These are phyloP conservation scores for Eulemur macaco DNA, from an alignment of 2,113 vertebrate genomes.

Conservation along the genomic window DNA sequence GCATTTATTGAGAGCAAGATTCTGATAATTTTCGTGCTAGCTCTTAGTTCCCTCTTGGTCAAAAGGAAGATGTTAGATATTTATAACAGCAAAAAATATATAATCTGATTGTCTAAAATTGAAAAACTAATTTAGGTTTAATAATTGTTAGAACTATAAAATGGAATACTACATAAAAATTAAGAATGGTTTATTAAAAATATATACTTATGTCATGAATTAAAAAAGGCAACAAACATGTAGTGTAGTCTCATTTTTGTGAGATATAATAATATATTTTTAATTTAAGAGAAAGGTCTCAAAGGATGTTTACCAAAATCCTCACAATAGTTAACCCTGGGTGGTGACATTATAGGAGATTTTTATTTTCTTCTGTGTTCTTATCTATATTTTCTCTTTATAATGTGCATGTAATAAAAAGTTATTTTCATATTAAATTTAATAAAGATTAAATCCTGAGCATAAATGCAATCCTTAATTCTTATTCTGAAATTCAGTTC, in stretches of 20 bases:
- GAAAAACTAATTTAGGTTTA: background rate
- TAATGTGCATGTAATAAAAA: background rate
- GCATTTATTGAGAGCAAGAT: background rate
- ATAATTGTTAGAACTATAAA: background rate
- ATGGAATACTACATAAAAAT: background rate
- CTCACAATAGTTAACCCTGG: background rate
- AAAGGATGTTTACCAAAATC: background rate
- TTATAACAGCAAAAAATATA: background rate
- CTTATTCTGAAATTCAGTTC: constrained; percentile 16
- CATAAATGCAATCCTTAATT: background rate
- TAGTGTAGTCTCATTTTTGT: background rate
- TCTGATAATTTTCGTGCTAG: background rate
- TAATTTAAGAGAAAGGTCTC: background rate
- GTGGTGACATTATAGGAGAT: background rate
- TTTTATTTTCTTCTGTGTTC: background rate
- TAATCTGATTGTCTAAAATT: background rate
- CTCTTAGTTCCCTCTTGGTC: background rate
- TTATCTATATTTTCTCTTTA: background rate
- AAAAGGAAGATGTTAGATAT: constrained; percentile 43
- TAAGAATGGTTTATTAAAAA: background rate
- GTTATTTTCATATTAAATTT: background rate
- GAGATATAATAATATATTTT: background rate
- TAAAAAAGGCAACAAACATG: background rate
- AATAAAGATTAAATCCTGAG: background rate
- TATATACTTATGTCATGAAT: background rate